Evolutionary conservation across 2,888 invertebrate species (phyloP).

Genomic region (Mantis religiosa): DNA sequence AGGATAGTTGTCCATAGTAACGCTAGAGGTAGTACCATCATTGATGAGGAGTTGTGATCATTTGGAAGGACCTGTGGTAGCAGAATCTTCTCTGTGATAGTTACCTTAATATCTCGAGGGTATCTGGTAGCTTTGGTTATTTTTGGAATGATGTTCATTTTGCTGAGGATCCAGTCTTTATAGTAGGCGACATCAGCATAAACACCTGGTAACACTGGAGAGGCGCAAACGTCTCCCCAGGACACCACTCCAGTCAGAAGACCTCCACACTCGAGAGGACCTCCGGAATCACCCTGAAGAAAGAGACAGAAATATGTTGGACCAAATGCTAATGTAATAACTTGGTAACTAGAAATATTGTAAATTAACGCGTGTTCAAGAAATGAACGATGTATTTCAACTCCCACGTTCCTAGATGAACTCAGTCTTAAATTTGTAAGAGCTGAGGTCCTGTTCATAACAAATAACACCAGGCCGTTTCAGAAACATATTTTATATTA

Average conservation of each 20-base stretch:
- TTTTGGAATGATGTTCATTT: neutral
- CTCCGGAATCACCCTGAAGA: conserved; percentile 12
- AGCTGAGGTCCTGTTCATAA: too few species aligned
- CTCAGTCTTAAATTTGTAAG: too few species aligned
- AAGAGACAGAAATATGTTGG: neutral
- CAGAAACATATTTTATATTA: too few species aligned
- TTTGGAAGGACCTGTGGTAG: neutral
- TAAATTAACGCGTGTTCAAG: too few species aligned
- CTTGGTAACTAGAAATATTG: too few species aligned
- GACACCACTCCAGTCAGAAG: conserved; percentile 9
- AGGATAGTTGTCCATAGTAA: neutral
- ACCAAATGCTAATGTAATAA: too few species aligned
- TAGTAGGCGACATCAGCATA: conserved; percentile 9
- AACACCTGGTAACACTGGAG: neutral
- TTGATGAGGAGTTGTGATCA: neutral
- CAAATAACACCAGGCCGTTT: too few species aligned
- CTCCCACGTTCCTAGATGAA: too few species aligned
- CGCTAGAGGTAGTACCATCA: neutral
- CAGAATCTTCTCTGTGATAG: neutral
- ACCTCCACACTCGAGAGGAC: conserved; percentile 11
- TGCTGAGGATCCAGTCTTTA: neutral
- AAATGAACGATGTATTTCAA: too few species aligned
- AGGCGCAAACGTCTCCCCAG: neutral
- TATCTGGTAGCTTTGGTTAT: neutral
- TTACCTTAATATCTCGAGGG: neutral